A percentile compares a stretch with the other conserved stretches of the same genome.
Evolutionary conservation across 2,113 vertebrate species (phyloP).

Genomic region (Myanophis thanlyinensis): DNA sequence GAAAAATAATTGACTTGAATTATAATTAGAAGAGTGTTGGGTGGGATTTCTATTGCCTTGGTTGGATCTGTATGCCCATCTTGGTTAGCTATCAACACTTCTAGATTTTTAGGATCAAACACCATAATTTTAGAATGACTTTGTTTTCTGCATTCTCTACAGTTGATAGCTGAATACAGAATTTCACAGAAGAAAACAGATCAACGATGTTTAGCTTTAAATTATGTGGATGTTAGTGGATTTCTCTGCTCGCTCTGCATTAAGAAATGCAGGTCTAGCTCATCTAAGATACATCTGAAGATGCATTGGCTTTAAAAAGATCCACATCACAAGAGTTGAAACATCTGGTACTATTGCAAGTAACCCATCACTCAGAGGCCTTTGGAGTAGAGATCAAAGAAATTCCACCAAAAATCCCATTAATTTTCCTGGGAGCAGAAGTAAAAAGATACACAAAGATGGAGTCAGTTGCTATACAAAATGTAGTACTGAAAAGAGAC

Average conservation of each 20-base stretch:
- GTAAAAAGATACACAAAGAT: neutral
- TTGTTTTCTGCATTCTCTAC: too few relatives aligned
- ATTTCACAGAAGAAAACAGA: neutral
- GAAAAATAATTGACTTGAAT: slow-evolving; percentile 45
- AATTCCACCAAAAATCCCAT: neutral
- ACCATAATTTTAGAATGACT: neutral
- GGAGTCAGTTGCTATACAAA: neutral
- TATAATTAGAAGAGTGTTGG: slow-evolving; percentile 38
- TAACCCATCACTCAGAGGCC: neutral
- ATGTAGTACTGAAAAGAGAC: neutral
- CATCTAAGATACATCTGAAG: neutral
- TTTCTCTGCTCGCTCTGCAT: neutral
- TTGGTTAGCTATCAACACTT: neutral
- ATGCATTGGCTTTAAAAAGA: neutral
- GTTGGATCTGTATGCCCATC: neutral
- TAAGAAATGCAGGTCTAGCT: neutral
- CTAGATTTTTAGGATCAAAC: neutral
- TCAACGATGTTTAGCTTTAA: neutral
- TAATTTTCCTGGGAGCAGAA: neutral
- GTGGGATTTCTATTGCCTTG: neutral
- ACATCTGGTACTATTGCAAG: neutral
- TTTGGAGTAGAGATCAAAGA: neutral
- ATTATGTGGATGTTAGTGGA: neutral
- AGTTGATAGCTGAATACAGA: neutral
- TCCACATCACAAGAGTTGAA: neutral